Conservation (phyloP, 2,113 vertebrate species). For the Carassius auratus region DNA sequence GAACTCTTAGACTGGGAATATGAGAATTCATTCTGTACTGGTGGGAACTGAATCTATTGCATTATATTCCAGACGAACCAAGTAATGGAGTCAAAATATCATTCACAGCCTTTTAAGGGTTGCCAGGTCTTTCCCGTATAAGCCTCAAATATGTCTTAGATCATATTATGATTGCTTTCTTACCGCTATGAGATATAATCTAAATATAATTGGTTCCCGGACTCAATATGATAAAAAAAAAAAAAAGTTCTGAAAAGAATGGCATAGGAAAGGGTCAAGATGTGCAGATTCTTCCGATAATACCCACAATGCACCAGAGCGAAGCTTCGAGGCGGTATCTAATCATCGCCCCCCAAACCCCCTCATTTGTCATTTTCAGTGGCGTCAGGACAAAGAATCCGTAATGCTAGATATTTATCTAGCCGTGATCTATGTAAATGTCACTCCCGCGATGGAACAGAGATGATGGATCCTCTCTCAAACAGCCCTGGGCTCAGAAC, state of each 20-base stretch:
- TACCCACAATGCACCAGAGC: constrained; percentile 14
- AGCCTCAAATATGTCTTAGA: constrained; percentile 20
- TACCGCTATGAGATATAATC: constrained; percentile 1
- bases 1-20: constrained; percentile 5
- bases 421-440: constrained; percentile 65
- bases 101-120: constrained; percentile 21
- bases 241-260: background rate
- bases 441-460: constrained; percentile 60
- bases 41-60: background rate
- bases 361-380: constrained; percentile 21
- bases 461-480: constrained; percentile 46
- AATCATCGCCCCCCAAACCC: constrained; percentile 20
- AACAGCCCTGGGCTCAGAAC: constrained; percentile 41
- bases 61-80: constrained; percentile 6
- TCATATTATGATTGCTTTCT: constrained; percentile 26
- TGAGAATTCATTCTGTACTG: constrained; percentile 17
- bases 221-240: background rate
- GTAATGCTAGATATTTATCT: constrained; percentile 67
- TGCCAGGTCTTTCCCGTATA: constrained; percentile 14
- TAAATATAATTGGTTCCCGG: constrained; percentile 41
- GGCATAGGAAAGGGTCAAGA: constrained; percentile 15
- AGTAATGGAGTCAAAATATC: constrained; percentile 38
- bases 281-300: constrained; percentile 26
- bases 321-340: background rate
- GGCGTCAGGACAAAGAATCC: constrained; percentile 59